Conservation (phyloP, 2,888 invertebrate genomes). For the Cremastinae sp. region DNA sequence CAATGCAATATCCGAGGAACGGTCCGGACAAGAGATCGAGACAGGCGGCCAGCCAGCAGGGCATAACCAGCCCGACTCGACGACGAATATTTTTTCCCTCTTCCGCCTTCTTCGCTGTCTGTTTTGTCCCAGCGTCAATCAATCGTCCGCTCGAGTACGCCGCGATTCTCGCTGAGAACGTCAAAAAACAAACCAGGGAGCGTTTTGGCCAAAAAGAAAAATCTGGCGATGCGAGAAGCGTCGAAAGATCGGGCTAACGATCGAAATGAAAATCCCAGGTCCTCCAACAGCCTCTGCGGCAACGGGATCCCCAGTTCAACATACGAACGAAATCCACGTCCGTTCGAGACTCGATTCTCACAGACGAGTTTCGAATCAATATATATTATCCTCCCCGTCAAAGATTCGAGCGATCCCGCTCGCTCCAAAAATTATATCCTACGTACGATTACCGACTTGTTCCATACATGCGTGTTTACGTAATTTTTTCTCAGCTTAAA, state of each 20-base stretch:
- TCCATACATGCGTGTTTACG: slow-evolving; percentile 4
- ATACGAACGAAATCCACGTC: slow-evolving; percentile 36
- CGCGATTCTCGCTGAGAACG: not conserved
- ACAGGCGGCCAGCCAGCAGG: slow-evolving; percentile 76
- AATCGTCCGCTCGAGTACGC: not conserved
- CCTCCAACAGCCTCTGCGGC: slow-evolving; percentile 51
- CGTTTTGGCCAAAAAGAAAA: not conserved
- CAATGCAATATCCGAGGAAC: slow-evolving; percentile 74
- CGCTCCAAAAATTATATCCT: slow-evolving; percentile 5
- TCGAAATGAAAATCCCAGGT: slow-evolving; percentile 55
- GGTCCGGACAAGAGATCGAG: slow-evolving; percentile 74
- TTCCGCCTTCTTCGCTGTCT: not conserved
- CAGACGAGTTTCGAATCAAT: not conserved
- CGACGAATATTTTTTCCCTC: not conserved
- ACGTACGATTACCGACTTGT: slow-evolving; percentile 6
- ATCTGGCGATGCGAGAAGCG: slow-evolving; percentile 1
- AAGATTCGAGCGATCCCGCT: too few species aligned
- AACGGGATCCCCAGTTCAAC: slow-evolving; percentile 41
- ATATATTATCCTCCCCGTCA: too few species aligned
- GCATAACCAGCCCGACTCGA: slow-evolving; percentile 69
- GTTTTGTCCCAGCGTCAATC: not conserved
- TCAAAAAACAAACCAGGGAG: not conserved
- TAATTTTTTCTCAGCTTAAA: slow-evolving; percentile 22
- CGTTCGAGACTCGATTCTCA: slow-evolving; percentile 2
- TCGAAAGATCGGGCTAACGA: slow-evolving; percentile 27